These are phyloP conservation scores for Pseudorhiza aurosa DNA, from an alignment of 30 jellyfish, hydroid and myxozoan genomes.

Conservation along the genomic window DNA sequence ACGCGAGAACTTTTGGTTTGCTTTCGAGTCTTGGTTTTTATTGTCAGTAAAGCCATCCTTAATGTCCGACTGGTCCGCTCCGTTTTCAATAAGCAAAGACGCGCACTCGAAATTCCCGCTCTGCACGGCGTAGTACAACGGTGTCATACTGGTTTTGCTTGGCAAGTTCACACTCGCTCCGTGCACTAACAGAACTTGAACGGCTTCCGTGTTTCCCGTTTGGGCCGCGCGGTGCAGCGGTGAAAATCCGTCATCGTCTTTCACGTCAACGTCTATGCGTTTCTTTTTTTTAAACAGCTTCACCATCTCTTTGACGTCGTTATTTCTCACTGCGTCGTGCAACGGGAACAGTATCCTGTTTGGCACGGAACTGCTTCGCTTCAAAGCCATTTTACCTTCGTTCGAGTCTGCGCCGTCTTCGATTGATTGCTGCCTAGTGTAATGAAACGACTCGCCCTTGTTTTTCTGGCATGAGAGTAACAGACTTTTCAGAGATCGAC, in stretches of 20 bases:
- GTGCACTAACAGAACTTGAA: conserved; percentile 69
- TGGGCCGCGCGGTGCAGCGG: conserved; percentile 89
- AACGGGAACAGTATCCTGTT: conserved; percentile 58
- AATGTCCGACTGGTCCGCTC: conserved; percentile 79
- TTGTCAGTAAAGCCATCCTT: conserved; percentile 80
- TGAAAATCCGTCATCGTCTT: conserved; percentile 81
- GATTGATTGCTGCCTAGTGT: not conserved
- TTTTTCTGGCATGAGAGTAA: conserved; percentile 55
- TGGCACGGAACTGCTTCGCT: conserved; percentile 78
- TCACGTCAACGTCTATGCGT: conserved; percentile 53
- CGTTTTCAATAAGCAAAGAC: conserved; percentile 74
- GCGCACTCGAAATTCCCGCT: conserved; percentile 95
- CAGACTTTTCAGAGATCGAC: conserved; percentile 56
- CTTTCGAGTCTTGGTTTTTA: conserved; percentile 30
- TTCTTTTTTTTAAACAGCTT: conserved; percentile 53
- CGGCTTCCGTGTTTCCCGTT: conserved; percentile 76
- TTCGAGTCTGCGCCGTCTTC: not conserved
- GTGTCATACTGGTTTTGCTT: conserved; percentile 62
- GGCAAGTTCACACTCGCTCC: conserved; percentile 83
- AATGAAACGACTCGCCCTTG: conserved; percentile 10
- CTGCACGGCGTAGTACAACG: conserved; percentile 90
- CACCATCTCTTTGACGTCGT: conserved; percentile 42
- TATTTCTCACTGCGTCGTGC: conserved; percentile 63
- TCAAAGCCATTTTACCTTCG: conserved; percentile 43
- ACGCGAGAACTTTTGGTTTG: conserved; percentile 24